phyloP scores from a whole-genome alignment of 2,888 invertebrate species.

The Tanypteryx hageni region DNA sequence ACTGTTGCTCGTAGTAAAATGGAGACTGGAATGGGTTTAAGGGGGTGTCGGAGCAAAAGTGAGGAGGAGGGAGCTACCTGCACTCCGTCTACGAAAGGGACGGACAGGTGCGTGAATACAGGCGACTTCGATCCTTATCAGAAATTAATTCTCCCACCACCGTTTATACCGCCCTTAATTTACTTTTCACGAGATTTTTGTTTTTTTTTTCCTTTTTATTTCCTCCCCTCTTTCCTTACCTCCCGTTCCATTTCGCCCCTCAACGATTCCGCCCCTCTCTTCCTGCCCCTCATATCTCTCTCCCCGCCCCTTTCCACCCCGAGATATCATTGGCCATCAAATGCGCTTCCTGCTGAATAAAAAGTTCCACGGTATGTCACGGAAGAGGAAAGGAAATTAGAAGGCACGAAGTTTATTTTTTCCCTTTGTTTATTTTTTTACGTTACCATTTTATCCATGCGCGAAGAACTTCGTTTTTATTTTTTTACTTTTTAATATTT shows the following conservation, averaged over 20 bases:
- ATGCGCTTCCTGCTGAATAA: conserved; percentile 46
- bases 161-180: conserved; percentile 47
- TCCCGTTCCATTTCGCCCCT: too few species aligned
- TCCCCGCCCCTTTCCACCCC: background rate
- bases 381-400: conserved; percentile 29
- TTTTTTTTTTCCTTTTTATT: conserved; percentile 22
- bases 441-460: background rate
- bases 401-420: background rate
- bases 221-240: background rate
- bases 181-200: conserved; percentile 32
- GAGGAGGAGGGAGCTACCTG: background rate
- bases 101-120: conserved; percentile 25
- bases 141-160: conserved; percentile 41
- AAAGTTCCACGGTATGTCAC: conserved; percentile 55
- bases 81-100: background rate
- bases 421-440: background rate
- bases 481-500: too few species aligned
- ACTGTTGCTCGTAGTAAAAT: conserved; percentile 29
- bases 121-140: conserved; percentile 52
- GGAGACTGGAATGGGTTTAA: background rate
- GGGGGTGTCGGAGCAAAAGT: background rate
- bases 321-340: conserved; percentile 52
- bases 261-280: background rate
- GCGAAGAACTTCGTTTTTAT: background rate
- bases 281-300: background rate